Conservation (phyloP, 2,888 invertebrate species). For the Parasteatoda lunata region DNA sequence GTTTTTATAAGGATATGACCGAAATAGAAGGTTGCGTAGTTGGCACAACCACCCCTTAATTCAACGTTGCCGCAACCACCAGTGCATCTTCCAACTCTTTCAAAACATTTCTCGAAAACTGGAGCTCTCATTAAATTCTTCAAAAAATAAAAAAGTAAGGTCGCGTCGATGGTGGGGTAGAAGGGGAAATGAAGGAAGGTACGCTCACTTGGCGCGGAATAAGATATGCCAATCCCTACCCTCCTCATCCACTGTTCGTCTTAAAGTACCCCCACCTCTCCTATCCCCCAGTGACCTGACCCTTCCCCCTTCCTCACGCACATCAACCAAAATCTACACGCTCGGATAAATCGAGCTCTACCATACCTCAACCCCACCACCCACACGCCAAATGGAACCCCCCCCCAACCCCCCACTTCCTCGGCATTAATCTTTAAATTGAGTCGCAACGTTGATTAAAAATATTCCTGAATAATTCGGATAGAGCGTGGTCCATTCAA, state of each 20-base stretch:
- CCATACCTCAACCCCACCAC: conserved; percentile 17
- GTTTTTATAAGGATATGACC: neutral
- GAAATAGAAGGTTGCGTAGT: conserved; percentile 25
- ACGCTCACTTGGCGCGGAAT: conserved; percentile 64
- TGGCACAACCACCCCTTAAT: conserved; percentile 26
- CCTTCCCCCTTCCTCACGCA: conserved; percentile 22
- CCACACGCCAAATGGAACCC: conserved; percentile 10
- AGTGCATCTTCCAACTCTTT: conserved; percentile 25
- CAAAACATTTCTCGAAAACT: conserved; percentile 61
- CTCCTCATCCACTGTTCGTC: conserved; percentile 4
- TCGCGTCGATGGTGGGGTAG: neutral
- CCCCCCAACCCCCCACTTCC: conserved; percentile 20
- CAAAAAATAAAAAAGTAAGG: conserved; percentile 19
- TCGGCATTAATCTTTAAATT: conserved; percentile 67
- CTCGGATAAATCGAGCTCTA: conserved; percentile 52
- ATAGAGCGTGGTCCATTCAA: conserved; percentile 65
- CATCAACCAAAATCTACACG: conserved; percentile 66
- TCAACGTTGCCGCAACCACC: conserved; percentile 8
- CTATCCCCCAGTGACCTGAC: conserved; percentile 52
- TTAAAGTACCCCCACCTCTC: conserved; percentile 19
- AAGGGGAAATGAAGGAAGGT: conserved; percentile 11
- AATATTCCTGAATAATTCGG: conserved; percentile 69
- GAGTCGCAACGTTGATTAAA: conserved; percentile 69
- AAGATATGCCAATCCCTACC: conserved; percentile 63
- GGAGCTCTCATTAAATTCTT: conserved; percentile 62